A percentile compares a stretch with the other conserved stretches of the same genome.
These are phyloP conservation scores for Trichonephila inaurata DNA, from an alignment of 1,140 invertebrate species.

Conservation along the genomic window DNA sequence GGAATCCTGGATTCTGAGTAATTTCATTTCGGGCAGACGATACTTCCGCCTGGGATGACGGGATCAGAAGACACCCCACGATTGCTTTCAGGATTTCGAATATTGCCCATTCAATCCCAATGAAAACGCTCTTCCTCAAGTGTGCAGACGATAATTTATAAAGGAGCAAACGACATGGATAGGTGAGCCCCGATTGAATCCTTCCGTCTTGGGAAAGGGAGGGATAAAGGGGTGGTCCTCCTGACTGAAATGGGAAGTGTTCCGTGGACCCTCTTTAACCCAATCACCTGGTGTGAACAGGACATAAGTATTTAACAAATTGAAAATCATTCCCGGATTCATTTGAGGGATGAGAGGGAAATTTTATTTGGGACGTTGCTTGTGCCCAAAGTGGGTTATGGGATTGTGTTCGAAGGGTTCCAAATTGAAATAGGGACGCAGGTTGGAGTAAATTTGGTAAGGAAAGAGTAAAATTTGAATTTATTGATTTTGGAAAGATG, in stretches of 20 bases:
- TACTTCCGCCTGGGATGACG: slow-evolving; percentile 42
- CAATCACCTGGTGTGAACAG: not conserved
- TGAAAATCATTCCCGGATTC: not conserved
- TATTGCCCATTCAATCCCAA: slow-evolving; percentile 43
- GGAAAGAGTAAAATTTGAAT: too few relatives aligned
- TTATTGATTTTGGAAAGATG: too few relatives aligned
- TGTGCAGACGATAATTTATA: slow-evolving; percentile 52
- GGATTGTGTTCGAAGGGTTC: too few relatives aligned
- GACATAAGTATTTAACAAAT: slow-evolving; percentile 16
- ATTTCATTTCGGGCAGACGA: slow-evolving; percentile 56
- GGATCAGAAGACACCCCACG: slow-evolving; percentile 43
- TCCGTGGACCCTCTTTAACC: slow-evolving; percentile 1
- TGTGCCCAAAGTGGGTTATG: too few relatives aligned
- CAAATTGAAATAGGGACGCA: too few relatives aligned
- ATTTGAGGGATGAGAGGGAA: not conserved
- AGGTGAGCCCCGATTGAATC: slow-evolving; percentile 27
- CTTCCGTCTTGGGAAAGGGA: not conserved
- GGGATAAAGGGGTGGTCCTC: not conserved
- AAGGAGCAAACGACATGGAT: slow-evolving; percentile 50
- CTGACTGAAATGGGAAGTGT: not conserved
- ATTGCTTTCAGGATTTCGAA: slow-evolving; percentile 15
- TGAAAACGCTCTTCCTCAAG: not conserved
- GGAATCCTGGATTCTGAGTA: slow-evolving; percentile 65
- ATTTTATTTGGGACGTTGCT: too few relatives aligned
- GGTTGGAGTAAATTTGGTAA: too few relatives aligned